A percentile compares a stretch with the other conserved stretches of the same genome.
Conservation (phyloP, 2,113 vertebrate genomes). For the Oryctolagus cuniculus region mOryCun1.1 NC_091447.1:22191501-22192000, state of each 20-base stretch:
- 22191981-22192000: background rate
- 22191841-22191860: too few relatives aligned
- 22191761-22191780: accelerated
- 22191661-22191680: background rate
- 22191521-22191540: accelerated
- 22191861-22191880: too few relatives aligned
- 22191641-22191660: background rate
- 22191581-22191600: background rate
- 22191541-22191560: accelerated
- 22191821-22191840: background rate
- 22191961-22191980: background rate
- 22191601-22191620: background rate
- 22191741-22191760: accelerated
- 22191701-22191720: background rate
- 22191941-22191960: too few relatives aligned
- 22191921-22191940: background rate
- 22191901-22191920: background rate
- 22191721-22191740: background rate
- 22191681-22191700: background rate
- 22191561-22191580: background rate
- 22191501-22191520: background rate
- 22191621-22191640: background rate
- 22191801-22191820: background rate
- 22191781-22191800: background rate
- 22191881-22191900: background rate